phyloP scores from a whole-genome alignment of 2,797 vertebrate species.

The Schizopygopsis malacanthus region DNA sequence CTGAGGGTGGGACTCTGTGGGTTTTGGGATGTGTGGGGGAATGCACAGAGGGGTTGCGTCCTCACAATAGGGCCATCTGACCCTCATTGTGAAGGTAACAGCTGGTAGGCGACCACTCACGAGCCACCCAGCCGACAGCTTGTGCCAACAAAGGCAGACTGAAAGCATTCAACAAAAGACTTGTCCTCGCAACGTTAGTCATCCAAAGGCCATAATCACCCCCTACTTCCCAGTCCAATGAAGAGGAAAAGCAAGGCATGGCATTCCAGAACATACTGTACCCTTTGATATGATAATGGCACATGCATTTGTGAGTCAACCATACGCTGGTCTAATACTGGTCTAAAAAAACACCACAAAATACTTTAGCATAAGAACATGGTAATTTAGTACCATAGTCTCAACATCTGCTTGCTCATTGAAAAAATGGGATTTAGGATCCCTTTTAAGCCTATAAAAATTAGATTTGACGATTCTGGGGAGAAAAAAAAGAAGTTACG shows the following conservation, averaged over 20 bases:
- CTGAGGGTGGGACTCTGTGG: conserved; percentile 49
- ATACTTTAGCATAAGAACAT: background rate
- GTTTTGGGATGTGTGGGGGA: conserved; percentile 56
- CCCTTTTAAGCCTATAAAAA: background rate
- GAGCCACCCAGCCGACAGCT: conserved; percentile 60
- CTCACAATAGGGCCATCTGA: conserved; percentile 59
- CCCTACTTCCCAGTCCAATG: background rate
- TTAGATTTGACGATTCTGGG: background rate
- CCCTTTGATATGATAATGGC: background rate
- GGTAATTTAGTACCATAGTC: background rate
- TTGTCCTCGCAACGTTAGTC: conserved; percentile 24
- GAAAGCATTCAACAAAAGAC: conserved; percentile 49
- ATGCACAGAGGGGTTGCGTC: conserved; percentile 54
- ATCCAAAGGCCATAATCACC: conserved; percentile 20
- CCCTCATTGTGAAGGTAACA: conserved; percentile 65
- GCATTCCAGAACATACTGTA: conserved; percentile 31
- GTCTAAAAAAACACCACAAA: background rate
- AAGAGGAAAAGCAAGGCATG: conserved; percentile 6
- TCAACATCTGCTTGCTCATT: background rate
- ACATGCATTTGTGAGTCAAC: background rate
- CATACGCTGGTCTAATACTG: background rate
- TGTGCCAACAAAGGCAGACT: conserved; percentile 61
- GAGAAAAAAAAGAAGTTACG: background rate
- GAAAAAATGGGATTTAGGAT: too few relatives aligned
- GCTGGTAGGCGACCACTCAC: conserved; percentile 66